Percentiles rank a stretch among this genome's conserved stretches.
Evolutionary conservation across 2,113 vertebrate species (phyloP).

Genomic region (Ornithorhynchus anatinus): DNA sequence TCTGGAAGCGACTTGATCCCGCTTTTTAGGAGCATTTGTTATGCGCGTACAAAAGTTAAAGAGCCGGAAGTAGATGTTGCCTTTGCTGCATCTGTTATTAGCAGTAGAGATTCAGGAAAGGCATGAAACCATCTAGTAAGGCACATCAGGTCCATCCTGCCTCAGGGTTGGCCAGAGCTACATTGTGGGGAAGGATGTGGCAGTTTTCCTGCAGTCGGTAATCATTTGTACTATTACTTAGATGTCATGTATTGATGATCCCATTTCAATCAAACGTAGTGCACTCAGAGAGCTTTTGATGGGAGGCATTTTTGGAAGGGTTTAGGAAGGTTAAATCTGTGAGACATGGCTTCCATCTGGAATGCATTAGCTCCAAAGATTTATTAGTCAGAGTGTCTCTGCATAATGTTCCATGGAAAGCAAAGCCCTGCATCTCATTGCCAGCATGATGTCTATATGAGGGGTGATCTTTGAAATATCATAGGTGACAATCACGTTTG

Average conservation of each 20-base stretch:
- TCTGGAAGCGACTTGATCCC: constrained; percentile 53
- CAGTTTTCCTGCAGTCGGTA: constrained; percentile 67
- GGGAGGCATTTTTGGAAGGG: constrained; percentile 87
- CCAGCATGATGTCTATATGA: constrained; percentile 82
- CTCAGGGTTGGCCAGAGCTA: constrained; percentile 52
- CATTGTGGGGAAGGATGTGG: constrained; percentile 61
- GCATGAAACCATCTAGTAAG: constrained; percentile 49
- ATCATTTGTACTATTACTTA: constrained; percentile 77
- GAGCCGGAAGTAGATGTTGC: constrained; percentile 51
- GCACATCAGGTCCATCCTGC: constrained; percentile 44
- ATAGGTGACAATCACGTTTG: constrained; percentile 82
- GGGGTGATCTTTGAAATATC: constrained; percentile 81
- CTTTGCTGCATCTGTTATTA: constrained; percentile 43
- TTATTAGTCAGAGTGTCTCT: constrained; percentile 87
- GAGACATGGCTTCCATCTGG: constrained; percentile 91
- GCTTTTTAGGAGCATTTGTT: constrained; percentile 57
- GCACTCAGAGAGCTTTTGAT: constrained; percentile 77
- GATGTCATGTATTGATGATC: constrained; percentile 83
- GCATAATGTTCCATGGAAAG: constrained; percentile 85
- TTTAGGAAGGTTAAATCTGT: constrained; percentile 91
- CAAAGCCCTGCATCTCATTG: constrained; percentile 81
- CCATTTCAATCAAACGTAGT: constrained; percentile 83
- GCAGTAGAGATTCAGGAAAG: constrained; percentile 43
- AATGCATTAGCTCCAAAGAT: constrained; percentile 90
- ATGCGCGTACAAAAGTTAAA: constrained; percentile 54